These are phyloP conservation scores for Apogon talboti DNA, from an alignment of 2,797 vertebrate genomes.

Conservation along the genomic window DNA sequence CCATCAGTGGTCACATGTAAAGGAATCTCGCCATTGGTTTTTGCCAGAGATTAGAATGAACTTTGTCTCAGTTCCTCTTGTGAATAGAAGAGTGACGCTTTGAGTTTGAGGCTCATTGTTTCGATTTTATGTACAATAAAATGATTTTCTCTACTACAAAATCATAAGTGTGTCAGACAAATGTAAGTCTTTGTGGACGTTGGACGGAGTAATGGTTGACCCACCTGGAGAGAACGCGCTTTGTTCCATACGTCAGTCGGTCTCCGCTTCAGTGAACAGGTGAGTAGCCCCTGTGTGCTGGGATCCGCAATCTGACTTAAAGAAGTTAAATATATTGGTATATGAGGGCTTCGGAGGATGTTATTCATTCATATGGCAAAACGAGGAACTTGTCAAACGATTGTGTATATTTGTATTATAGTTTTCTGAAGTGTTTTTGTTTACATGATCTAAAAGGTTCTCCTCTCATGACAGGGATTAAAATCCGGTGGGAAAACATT, in stretches of 20 bases:
- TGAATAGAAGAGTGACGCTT: not conserved
- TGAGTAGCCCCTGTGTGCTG: conserved; percentile 31
- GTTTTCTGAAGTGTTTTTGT: not conserved
- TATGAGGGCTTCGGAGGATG: not conserved
- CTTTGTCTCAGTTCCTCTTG: conserved; percentile 76
- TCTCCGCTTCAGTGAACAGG: conserved; percentile 34
- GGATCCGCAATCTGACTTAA: not conserved
- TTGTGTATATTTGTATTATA: accelerated
- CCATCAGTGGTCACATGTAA: conserved; percentile 69
- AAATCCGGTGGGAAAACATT: conserved; percentile 1
- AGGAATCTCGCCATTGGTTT: conserved; percentile 32
- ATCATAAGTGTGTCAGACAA: too few relatives aligned
- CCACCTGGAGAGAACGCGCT: not conserved
- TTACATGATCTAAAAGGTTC: not conserved
- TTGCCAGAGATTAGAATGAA: conserved; percentile 65
- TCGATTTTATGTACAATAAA: too few relatives aligned
- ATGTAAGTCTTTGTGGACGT: not conserved
- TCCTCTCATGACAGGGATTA: conserved; percentile 11
- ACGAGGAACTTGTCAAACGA: conserved; percentile 18
- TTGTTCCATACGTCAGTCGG: not conserved
- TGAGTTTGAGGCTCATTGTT: accelerated
- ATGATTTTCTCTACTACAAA: too few relatives aligned
- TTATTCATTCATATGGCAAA: not conserved
- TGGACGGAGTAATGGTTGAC: accelerated
- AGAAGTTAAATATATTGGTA: not conserved